Evolutionary conservation across 2,888 invertebrate genomes (phyloP), one percentile per base, ranked within the genome.

Genomic region (Apotomis turbidana): DNA sequence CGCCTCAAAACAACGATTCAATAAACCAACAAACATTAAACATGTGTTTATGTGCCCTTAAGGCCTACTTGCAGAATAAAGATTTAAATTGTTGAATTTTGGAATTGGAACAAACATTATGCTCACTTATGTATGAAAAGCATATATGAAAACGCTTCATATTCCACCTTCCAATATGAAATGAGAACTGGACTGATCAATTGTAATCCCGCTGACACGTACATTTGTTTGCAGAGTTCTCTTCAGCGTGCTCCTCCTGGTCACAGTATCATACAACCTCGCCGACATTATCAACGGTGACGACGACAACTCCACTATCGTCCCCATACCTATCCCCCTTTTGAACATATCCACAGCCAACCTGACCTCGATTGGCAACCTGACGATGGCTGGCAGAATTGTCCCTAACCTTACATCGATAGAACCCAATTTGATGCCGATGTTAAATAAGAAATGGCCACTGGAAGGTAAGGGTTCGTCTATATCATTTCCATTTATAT

Each of bases 261-360:
- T 94, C 57, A 91, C 94, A 0, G 85, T 95, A 5, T 94, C 95
- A 4, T 95, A 94, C 84, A 90, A 90, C 78, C 81, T 94, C 52
- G 86, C 83, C 52, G 76, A 81, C 5, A 80, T 80, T 27, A 63
- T 80, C 8, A 41, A 57, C 13, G 66, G n/a, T n/a, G 79, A 78
- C 55, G 81, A 81, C 62, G 41, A 41, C 51, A 78, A 77, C 5
- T 67, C 68, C 15, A 12, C 70, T 2, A 73, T 68, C 5, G 71
- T 71, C 13, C 76, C 75, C 8, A 62, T 54, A 3, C 68, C 55
- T 1, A 54, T 54, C 1, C 73, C 74, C 5, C 72, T 60, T 6
- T 64, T 70, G 12, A 70, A 72, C 68, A 46, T 58, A 36, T 54
- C 73, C 12, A 51, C 58, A 5, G 68, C 36, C 12, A 59, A 49